Evolutionary conservation across 2,797 vertebrate genomes (phyloP).

Genomic region (Thripadectes ignobilis): DNA sequence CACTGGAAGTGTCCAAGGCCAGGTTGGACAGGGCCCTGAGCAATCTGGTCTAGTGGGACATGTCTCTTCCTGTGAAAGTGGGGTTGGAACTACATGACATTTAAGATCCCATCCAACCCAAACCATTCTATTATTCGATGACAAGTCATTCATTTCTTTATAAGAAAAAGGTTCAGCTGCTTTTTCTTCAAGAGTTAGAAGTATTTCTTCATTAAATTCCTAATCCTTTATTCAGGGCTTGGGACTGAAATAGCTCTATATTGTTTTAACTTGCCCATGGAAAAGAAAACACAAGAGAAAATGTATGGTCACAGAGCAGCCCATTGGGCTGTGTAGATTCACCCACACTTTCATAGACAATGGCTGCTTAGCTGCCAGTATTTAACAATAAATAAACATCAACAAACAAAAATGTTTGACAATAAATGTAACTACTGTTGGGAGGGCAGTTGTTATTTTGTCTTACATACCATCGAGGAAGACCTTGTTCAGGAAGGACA

Average conservation of each 20-base stretch:
- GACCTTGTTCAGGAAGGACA: not conserved
- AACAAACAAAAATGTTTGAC: not conserved
- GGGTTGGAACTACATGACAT: not conserved
- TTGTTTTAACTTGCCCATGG: not conserved
- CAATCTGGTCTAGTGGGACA: not conserved
- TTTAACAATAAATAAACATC: not conserved
- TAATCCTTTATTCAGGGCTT: not conserved
- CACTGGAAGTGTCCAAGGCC: not conserved
- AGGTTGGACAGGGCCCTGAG: not conserved
- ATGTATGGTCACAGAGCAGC: not conserved
- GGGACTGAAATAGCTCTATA: not conserved
- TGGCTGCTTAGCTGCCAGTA: slow-evolving; percentile 30
- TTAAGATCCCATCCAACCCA: not conserved
- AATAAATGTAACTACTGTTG: not conserved
- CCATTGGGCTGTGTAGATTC: not conserved
- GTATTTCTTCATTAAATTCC: not conserved
- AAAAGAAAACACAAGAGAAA: not conserved
- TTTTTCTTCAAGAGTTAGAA: not conserved
- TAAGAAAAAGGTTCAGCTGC: not conserved
- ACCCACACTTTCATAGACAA: not conserved
- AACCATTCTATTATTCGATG: not conserved
- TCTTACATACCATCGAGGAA: not conserved
- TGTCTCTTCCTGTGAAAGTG: not conserved
- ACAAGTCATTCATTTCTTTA: not conserved
- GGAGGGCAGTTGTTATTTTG: not conserved